Conservation (phyloP, 2,797 vertebrate species). For the Manis javanica region DNA sequence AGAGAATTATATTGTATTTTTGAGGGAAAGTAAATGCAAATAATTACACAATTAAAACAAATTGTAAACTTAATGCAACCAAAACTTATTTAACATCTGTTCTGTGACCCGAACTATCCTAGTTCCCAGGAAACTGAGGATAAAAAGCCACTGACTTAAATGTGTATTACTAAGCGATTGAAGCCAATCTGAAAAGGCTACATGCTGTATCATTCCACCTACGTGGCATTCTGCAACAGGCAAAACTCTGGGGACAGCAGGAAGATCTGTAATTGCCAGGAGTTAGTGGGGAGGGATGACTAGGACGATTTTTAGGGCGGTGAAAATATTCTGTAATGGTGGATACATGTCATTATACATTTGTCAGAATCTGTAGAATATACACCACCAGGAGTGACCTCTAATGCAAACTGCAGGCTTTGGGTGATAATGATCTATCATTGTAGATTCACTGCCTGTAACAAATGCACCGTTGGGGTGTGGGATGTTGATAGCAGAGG, state of each 20-base stretch:
- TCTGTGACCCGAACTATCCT: neutral
- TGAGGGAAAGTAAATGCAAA: constrained; percentile 21
- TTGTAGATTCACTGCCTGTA: neutral
- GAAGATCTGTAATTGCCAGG: neutral
- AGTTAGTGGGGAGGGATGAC: neutral
- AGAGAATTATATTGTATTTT: constrained; percentile 41
- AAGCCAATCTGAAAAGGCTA: neutral
- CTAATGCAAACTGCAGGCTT: neutral
- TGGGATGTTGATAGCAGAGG: neutral
- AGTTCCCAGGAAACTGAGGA: neutral
- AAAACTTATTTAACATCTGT: neutral
- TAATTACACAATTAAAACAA: neutral
- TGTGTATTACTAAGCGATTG: neutral
- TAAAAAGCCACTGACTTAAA: neutral
- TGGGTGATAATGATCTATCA: neutral
- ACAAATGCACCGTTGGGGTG: neutral
- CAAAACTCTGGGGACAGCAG: neutral
- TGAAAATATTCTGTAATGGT: neutral
- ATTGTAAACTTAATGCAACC: neutral
- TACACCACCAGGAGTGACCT: neutral
- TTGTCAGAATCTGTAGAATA: neutral
- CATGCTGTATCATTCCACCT: neutral
- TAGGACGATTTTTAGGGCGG: neutral
- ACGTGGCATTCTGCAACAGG: neutral
- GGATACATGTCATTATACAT: neutral